Conservation (phyloP, 2,113 vertebrate species). For the Myxocyprinus asiaticus region DNA sequence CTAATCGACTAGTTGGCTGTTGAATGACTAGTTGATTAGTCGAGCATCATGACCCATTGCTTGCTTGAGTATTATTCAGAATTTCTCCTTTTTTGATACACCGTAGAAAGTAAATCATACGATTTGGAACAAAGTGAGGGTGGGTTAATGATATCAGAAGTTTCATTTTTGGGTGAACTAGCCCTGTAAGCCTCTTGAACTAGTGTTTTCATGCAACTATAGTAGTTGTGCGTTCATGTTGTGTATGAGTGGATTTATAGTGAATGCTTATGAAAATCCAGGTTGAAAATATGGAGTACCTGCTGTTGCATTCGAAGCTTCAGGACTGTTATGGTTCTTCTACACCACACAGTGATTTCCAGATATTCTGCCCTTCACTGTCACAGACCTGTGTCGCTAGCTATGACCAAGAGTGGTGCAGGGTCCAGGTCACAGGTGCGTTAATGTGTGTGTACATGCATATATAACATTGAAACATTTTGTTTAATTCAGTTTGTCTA, state of each 20-base stretch:
- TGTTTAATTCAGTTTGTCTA: neutral
- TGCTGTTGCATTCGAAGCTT: slow-evolving; percentile 74
- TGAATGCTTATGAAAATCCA: slow-evolving; percentile 49
- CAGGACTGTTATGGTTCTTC: slow-evolving; percentile 74
- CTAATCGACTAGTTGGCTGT: too few relatives aligned
- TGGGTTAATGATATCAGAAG: too few relatives aligned
- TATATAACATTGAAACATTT: neutral
- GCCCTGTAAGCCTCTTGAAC: neutral
- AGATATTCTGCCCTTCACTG: slow-evolving; percentile 76
- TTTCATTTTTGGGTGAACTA: too few relatives aligned
- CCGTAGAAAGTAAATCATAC: too few relatives aligned
- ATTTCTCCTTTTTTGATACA: too few relatives aligned
- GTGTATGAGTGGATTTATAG: neutral
- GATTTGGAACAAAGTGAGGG: too few relatives aligned
- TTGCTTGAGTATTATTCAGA: too few relatives aligned
- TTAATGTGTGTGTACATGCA: neutral
- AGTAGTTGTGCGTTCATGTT: neutral
- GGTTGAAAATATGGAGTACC: slow-evolving; percentile 77
- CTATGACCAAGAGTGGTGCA: slow-evolving; percentile 82
- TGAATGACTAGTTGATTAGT: too few relatives aligned
- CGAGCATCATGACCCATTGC: too few relatives aligned
- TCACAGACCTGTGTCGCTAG: slow-evolving; percentile 85
- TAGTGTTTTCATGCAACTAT: neutral
- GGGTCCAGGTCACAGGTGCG: slow-evolving; percentile 85
- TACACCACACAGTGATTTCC: slow-evolving; percentile 60